Evolutionary conservation across 35 echinoderm and acorn worm genomes (phyloP).

Genomic region (Lytechinus pictus): DNA sequence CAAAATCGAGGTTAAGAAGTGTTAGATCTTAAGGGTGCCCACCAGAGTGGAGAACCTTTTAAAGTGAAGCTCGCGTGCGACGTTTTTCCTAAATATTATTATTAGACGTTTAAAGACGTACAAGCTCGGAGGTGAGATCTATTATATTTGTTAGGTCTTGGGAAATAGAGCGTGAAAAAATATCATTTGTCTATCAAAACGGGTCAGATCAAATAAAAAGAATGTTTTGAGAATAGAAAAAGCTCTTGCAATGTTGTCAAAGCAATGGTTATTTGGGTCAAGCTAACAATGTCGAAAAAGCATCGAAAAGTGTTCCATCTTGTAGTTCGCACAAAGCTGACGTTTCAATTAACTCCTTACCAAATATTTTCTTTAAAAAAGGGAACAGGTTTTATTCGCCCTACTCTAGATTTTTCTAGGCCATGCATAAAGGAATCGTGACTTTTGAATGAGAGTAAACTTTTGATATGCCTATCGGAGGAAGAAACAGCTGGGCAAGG

Average conservation of each 20-base stretch:
- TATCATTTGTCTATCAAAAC: slow-evolving; percentile 52
- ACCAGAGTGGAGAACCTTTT: not conserved
- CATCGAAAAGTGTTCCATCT: slow-evolving; percentile 27
- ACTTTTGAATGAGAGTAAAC: slow-evolving; percentile 3
- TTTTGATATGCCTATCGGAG: not conserved
- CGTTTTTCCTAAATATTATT: slow-evolving; percentile 31
- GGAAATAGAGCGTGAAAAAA: slow-evolving; percentile 42
- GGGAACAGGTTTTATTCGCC: slow-evolving; percentile 38
- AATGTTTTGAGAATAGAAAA: slow-evolving; percentile 28
- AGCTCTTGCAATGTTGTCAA: not conserved
- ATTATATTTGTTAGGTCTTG: slow-evolving; percentile 19
- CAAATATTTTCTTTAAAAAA: slow-evolving; percentile 51
- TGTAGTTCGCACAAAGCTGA: slow-evolving; percentile 35
- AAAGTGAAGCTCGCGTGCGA: slow-evolving; percentile 23
- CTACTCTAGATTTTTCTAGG: slow-evolving; percentile 28
- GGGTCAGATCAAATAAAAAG: not conserved
- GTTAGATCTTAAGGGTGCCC: slow-evolving; percentile 12
- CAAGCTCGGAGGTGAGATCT: not conserved
- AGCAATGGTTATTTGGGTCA: slow-evolving; percentile 23
- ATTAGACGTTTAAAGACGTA: not conserved
- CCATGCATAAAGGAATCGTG: slow-evolving; percentile 33
- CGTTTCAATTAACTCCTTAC: slow-evolving; percentile 52
- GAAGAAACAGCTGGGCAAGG: slow-evolving; percentile 25
- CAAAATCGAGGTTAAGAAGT: slow-evolving; percentile 25
- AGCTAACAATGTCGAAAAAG: slow-evolving; percentile 24